Percentiles rank a stretch among this genome's conserved stretches.
These are phyloP conservation scores for Vultur gryphus DNA, from an alignment of 2,797 vertebrate genomes.

Conservation along the genomic window DNA sequence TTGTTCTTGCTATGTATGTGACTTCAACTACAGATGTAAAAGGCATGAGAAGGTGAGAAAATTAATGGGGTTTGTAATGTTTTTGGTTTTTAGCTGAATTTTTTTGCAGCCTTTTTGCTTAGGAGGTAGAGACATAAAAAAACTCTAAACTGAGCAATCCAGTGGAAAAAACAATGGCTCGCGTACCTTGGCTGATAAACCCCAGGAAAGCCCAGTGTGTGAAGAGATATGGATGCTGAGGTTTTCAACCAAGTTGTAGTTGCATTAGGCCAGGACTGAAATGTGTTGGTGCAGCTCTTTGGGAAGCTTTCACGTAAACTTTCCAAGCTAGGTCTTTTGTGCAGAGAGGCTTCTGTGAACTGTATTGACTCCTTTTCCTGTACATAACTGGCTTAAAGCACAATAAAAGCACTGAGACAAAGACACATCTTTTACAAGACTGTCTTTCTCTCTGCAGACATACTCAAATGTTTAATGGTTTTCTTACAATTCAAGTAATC, in stretches of 20 bases:
- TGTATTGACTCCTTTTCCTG: not conserved
- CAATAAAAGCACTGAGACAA: not conserved
- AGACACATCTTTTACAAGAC: not conserved
- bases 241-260: not conserved
- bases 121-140: not conserved
- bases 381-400: not conserved
- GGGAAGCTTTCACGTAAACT: not conserved
- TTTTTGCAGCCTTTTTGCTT: not conserved
- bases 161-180: not conserved
- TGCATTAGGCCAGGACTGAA: not conserved
- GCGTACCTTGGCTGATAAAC: not conserved
- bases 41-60: not conserved
- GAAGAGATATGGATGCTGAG: not conserved
- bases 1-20: not conserved
- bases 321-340: not conserved
- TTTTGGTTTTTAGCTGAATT: not conserved
- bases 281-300: not conserved
- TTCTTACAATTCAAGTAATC: not conserved
- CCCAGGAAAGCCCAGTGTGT: not conserved
- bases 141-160: not conserved
- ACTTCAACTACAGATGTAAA: not conserved
- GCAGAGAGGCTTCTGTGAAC: not conserved
- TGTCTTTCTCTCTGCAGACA: not conserved
- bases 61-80: not conserved
- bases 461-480: not conserved